phyloP scores from a whole-genome alignment of 2,113 vertebrate species.

The Leuciscus idus region DNA sequence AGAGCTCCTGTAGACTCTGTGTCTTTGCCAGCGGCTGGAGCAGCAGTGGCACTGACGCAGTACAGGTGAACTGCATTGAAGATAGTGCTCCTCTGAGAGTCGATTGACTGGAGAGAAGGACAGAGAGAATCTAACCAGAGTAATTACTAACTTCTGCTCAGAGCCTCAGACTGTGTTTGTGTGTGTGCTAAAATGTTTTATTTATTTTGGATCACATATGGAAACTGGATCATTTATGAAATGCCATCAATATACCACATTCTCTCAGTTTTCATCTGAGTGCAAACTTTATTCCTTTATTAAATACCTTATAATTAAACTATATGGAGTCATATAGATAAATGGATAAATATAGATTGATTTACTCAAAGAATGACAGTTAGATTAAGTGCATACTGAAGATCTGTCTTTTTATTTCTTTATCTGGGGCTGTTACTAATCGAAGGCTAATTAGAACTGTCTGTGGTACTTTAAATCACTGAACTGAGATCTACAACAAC shows the following conservation, averaged over 20 bases:
- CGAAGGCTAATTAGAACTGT: constrained; percentile 69
- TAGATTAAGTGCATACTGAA: constrained; percentile 58
- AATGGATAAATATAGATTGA: neutral
- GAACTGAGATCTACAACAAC: constrained; percentile 30
- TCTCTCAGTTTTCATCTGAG: neutral
- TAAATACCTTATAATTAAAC: neutral
- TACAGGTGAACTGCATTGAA: neutral
- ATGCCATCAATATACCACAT: neutral
- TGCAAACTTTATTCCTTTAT: no score
- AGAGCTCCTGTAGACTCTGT: neutral
- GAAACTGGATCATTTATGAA: neutral
- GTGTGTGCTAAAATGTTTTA: neutral
- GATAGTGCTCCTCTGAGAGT: neutral
- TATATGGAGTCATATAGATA: neutral
- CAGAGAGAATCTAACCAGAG: neutral
- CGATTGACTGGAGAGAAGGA: neutral
- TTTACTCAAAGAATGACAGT: constrained; percentile 37
- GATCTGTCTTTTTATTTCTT: constrained; percentile 60
- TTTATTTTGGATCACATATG: neutral
- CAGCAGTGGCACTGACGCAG: neutral
- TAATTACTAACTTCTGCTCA: neutral
- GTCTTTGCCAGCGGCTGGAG: no score
- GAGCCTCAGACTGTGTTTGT: neutral
- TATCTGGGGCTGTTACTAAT: constrained; percentile 57
- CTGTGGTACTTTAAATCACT: constrained; percentile 5